Evolutionary conservation across 2,113 vertebrate species (phyloP), one percentile per base, ranked within the genome.

Genomic region (Bambusicola thoracicus): DNA sequence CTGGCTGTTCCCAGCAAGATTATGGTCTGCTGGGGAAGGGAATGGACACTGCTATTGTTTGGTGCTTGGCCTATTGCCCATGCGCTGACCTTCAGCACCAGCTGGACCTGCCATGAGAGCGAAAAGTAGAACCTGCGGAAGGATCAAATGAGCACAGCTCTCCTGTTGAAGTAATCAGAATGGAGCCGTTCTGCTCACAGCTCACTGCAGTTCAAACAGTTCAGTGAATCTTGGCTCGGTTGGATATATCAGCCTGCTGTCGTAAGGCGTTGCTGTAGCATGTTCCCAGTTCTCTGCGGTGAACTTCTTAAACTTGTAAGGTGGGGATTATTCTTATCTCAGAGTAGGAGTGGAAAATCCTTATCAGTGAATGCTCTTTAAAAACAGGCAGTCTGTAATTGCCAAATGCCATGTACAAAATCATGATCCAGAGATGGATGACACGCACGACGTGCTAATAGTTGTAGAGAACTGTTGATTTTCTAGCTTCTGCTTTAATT

Each of bases 331-430:
- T 89, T 89, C 76, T 86, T 85, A 25, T 34, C 92, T 81, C 13
- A 18, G 72, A 92, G 75, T 91, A 55, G 93, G 43, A 81, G 38
- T 85, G 90, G 92, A 88, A 88, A 93, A 78, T 59, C 82, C 92
- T 91, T 74, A 74, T 55, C 76, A 67, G 92, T 32, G 63, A 85
- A 17, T 77, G 82, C 61, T 75, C 80, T 90, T 95, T 92, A 83
- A 63, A 95, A 85, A 69, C 24, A 92, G 36, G n/a, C 81, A 21
- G 3, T 76, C 49, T 1, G 1, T 70, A 49, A 51, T 27, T 92
- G 82, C 90, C 56, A 93, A 88, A 94, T 92, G 88, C 82, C 88
- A 89, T 59, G 4, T 70, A 49, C 12, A 36, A 19, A 46, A 56
- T 69, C 41, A 34, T 62, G 92, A 29, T 59, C n/a, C 67, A 63